phyloP scores from a whole-genome alignment of 1,140 invertebrate genomes.

The Leptopilina boulardi region DNA sequence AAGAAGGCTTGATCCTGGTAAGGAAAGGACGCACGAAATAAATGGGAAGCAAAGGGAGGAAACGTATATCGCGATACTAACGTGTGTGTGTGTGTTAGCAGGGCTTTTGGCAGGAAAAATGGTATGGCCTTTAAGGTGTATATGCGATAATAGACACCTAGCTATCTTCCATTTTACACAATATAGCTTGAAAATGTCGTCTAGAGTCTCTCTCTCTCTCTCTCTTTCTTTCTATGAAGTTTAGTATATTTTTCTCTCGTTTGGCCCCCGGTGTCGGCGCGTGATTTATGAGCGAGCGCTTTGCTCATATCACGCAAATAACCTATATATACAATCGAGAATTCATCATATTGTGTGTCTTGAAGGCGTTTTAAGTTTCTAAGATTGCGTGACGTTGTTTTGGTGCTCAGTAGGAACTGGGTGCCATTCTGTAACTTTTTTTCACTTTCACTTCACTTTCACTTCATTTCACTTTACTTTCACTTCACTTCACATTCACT shows the following conservation, averaged over 20 bases:
- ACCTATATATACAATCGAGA: slow-evolving; percentile 42
- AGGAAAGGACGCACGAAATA: not conserved
- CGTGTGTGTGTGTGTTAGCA: too few relatives aligned
- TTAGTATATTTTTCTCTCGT: slow-evolving; percentile 41
- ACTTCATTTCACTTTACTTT: too few relatives aligned
- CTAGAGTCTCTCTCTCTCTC: slow-evolving; percentile 33
- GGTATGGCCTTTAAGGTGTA: slow-evolving; percentile 37
- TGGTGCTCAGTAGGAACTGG: too few relatives aligned
- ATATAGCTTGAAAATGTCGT: slow-evolving; percentile 53
- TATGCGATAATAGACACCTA: slow-evolving; percentile 45
- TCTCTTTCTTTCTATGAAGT: not conserved
- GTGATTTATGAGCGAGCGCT: slow-evolving; percentile 54
- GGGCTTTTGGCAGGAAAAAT: slow-evolving; percentile 49
- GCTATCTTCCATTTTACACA: slow-evolving; percentile 55
- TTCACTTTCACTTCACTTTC: too few relatives aligned
- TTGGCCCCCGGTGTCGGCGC: slow-evolving; percentile 30
- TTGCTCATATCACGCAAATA: slow-evolving; percentile 57
- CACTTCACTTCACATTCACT: too few relatives aligned
- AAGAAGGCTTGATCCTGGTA: not conserved
- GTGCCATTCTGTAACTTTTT: too few relatives aligned
- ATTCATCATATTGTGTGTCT: slow-evolving; percentile 53
- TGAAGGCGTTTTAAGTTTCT: slow-evolving; percentile 26
- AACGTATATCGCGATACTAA: slow-evolving; percentile 40
- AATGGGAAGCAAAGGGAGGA: not conserved
- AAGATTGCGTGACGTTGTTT: too few relatives aligned